Percentiles rank a stretch among this genome's conserved stretches.
phyloP scores from a whole-genome alignment of 2,888 invertebrate genomes.

The Torymus texanus region DNA sequence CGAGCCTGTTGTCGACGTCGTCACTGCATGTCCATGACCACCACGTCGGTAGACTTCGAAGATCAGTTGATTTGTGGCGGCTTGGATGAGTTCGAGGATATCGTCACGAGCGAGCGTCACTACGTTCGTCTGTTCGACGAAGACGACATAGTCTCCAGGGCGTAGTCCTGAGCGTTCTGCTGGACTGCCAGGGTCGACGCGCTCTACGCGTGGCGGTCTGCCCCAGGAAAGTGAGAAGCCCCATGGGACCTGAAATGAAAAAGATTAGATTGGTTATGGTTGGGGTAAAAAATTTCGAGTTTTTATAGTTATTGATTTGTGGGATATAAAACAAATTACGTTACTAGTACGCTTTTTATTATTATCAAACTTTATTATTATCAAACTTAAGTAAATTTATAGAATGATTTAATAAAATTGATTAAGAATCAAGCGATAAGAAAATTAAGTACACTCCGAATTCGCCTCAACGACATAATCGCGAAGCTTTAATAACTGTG shows the following conservation, averaged over 20 bases:
- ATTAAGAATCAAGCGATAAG: too few relatives aligned
- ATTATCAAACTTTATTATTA: too few relatives aligned
- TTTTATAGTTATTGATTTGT: too few relatives aligned
- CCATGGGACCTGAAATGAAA: constrained; percentile 69
- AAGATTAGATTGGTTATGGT: neutral
- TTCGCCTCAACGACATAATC: too few relatives aligned
- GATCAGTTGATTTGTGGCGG: constrained; percentile 70
- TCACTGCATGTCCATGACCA: constrained; percentile 54
- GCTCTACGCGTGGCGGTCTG: constrained; percentile 89
- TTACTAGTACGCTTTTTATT: too few relatives aligned
- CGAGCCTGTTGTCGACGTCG: constrained; percentile 41
- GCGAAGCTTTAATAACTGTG: too few relatives aligned
- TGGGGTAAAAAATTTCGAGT: too few relatives aligned
- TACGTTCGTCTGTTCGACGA: constrained; percentile 90
- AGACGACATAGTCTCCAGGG: constrained; percentile 91
- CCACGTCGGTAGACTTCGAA: constrained; percentile 72
- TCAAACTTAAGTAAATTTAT: too few relatives aligned
- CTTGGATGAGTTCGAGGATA: constrained; percentile 81
- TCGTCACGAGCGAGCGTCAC: constrained; percentile 86
- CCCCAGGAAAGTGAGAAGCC: constrained; percentile 95
- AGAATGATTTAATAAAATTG: too few relatives aligned
- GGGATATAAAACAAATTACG: too few relatives aligned
- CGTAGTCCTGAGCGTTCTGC: constrained; percentile 89
- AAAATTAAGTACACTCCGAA: too few relatives aligned
- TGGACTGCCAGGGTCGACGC: constrained; percentile 87